phyloP scores from a whole-genome alignment of 2,113 vertebrate species.

The Cervus canadensis region DNA sequence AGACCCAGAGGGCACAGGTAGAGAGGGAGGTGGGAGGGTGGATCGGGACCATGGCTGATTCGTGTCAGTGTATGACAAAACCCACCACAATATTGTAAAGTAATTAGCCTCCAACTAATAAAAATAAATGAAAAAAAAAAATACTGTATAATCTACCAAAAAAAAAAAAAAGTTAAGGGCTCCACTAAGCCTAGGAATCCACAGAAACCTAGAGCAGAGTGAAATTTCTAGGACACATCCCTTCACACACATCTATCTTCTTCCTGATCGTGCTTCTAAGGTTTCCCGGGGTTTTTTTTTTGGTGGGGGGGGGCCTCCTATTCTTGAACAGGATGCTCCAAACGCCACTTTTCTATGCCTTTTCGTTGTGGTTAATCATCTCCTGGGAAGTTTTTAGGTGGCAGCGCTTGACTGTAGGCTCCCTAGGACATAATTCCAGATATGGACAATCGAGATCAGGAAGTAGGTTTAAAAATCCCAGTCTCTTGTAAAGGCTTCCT shows the following conservation, averaged over 20 bases:
- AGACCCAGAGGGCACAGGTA: no score
- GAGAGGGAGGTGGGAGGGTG: no score
- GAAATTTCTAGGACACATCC: not conserved
- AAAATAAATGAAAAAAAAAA: no score
- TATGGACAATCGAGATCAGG: not conserved
- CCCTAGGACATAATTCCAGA: slow-evolving; percentile 3
- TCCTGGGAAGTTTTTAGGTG: not conserved
- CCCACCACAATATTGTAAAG: no score
- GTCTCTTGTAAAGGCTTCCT: slow-evolving; percentile 12
- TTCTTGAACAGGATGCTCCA: not conserved
- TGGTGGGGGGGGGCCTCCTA: not conserved
- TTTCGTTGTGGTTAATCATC: not conserved
- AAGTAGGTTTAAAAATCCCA: not conserved
- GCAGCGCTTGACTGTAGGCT: not conserved
- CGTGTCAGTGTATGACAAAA: no score
- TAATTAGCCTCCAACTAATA: no score
- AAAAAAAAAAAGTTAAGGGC: not conserved
- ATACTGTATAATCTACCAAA: no score
- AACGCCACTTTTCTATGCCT: not conserved
- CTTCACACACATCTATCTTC: not conserved
- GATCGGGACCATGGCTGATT: no score
- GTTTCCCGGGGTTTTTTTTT: not conserved
- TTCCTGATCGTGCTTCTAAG: not conserved
- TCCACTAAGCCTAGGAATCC: not conserved
- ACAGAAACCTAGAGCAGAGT: not conserved